A percentile compares a stretch with the other conserved stretches of the same genome.
Conservation (phyloP, 1,140 invertebrate genomes). For the Brachionus koreanus region DNA sequence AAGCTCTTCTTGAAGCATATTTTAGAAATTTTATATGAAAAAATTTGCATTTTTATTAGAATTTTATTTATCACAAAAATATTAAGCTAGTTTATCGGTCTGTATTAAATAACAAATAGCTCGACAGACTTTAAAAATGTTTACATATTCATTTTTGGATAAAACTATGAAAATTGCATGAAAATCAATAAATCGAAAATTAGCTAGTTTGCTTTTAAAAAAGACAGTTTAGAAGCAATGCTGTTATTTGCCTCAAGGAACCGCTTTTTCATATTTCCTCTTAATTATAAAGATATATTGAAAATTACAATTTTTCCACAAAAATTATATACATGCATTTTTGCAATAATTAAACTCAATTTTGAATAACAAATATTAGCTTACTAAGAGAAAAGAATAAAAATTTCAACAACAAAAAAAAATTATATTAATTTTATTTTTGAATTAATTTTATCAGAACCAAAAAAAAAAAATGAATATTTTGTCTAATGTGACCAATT, state of each 20-base stretch:
- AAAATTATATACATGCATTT: not conserved
- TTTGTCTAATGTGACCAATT: not conserved
- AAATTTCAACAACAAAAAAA: not conserved
- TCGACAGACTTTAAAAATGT: not conserved
- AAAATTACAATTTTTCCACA: not conserved
- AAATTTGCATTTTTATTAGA: not conserved
- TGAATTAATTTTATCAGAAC: not conserved
- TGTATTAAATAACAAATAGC: not conserved
- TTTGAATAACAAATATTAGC: not conserved
- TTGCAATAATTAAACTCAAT: not conserved
- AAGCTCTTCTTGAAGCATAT: not conserved
- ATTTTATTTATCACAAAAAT: not conserved
- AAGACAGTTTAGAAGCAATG: not conserved
- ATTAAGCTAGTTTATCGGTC: not conserved
- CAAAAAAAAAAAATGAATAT: conserved; percentile 21
- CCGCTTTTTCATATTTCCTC: not conserved
- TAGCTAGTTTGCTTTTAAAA: not conserved
- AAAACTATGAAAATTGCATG: not conserved
- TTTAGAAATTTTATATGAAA: not conserved
- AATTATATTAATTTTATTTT: not conserved
- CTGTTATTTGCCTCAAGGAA: no score
- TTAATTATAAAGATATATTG: not conserved
- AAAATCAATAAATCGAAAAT: not conserved
- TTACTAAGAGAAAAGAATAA: not conserved
- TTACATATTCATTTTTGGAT: not conserved